phyloP scores from a whole-genome alignment of 1,140 invertebrate species.

The Armadillidium nasatum region DNA sequence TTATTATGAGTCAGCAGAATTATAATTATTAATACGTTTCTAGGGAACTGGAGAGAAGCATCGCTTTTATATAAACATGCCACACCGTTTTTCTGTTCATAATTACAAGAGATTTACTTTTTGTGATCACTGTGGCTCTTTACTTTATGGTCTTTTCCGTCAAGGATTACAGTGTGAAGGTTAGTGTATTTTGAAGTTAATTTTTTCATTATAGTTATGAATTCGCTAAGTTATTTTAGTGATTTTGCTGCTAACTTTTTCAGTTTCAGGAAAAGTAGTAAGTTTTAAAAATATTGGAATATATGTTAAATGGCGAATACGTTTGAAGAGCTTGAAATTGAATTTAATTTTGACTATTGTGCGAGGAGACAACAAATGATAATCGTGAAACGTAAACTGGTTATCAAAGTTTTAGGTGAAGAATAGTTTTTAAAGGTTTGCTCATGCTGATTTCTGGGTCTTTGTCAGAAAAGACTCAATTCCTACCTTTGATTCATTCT shows the following conservation, averaged over 20 bases:
- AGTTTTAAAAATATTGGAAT: too few relatives aligned
- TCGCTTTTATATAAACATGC: slow-evolving; percentile 96
- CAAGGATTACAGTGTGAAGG: slow-evolving; percentile 97
- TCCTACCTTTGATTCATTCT: too few relatives aligned
- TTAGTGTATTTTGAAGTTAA: slow-evolving; percentile 49
- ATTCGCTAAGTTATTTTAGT: slow-evolving; percentile 1
- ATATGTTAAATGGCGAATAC: too few relatives aligned
- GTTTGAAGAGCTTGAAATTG: too few relatives aligned
- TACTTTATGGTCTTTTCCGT: slow-evolving; percentile 91
- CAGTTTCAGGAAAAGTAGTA: neutral
- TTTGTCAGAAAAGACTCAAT: too few relatives aligned
- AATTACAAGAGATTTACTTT: slow-evolving; percentile 97
- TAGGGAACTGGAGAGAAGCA: slow-evolving; percentile 47
- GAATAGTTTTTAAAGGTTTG: too few relatives aligned
- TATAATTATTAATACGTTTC: neutral
- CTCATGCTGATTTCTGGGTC: too few relatives aligned
- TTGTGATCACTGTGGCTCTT: slow-evolving; percentile 97
- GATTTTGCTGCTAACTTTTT: slow-evolving; percentile 16
- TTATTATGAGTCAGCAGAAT: neutral
- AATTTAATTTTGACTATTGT: too few relatives aligned
- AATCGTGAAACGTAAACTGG: too few relatives aligned
- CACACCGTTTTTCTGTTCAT: slow-evolving; percentile 74
- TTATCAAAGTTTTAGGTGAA: too few relatives aligned
- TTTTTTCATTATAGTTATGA: slow-evolving; percentile 4
- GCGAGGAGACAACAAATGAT: too few relatives aligned